Evolutionary conservation across 2,888 invertebrate species (phyloP).

Genomic region (Hofmannophila pseudospretella): DNA sequence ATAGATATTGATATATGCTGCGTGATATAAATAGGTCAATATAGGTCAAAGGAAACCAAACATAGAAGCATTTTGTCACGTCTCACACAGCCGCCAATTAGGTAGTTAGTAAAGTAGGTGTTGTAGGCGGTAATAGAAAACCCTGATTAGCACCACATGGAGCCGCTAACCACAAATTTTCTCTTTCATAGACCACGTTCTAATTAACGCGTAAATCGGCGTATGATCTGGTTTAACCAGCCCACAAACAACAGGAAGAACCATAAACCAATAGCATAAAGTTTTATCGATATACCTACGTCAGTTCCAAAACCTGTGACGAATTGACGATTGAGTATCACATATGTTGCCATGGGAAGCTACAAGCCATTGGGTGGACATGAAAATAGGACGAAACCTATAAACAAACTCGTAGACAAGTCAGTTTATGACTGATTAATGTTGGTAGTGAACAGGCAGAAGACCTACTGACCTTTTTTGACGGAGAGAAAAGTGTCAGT

Average conservation of each 20-base stretch:
- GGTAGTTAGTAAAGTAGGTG: too few species aligned
- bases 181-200: conserved; percentile 6
- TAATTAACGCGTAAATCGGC: conserved; percentile 12
- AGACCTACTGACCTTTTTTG: too few species aligned
- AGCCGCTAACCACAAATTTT: conserved; percentile 2
- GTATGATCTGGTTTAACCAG: conserved; percentile 22
- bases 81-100: too few species aligned
- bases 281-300: conserved; percentile 42
- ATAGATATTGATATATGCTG: too few species aligned
- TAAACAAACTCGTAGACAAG: conserved; percentile 8
- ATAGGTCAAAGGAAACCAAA: too few species aligned
- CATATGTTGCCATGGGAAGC: neutral
- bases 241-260: conserved; percentile 42
- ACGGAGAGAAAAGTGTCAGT: too few species aligned
- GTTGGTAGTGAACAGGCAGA: conserved; percentile 1
- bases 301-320: conserved; percentile 1
- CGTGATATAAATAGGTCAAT: too few species aligned
- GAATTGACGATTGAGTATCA: neutral
- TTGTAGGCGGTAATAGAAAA: neutral
- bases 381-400: conserved; percentile 1
- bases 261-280: conserved; percentile 33
- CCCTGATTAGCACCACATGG: neutral
- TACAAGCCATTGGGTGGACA: neutral
- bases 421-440: conserved; percentile 8
- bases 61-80: too few species aligned